Evolutionary conservation across 2,888 invertebrate species (phyloP), one percentile per base, ranked within the genome.

Genomic region (Cistogaster globosa): DNA sequence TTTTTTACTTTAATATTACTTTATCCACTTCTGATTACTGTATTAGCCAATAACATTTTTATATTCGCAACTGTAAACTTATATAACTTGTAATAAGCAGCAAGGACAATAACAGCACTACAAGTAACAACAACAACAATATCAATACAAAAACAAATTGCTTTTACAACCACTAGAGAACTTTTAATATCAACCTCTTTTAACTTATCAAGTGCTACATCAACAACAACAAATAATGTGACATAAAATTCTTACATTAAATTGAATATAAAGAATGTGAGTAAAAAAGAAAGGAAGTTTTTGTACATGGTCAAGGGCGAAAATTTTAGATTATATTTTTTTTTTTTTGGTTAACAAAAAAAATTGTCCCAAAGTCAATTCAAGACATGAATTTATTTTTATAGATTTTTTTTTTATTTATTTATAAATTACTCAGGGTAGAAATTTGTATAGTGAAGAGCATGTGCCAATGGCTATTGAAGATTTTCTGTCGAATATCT

Each of bases 121-220:
- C 1, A 4, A 4, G 1, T 26, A 26, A 32, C 12, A 77, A 32
- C 12, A 77, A 32, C 36, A 65, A 42, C 20, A 71, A 65, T 45
- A 53, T n/a, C 26, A 48, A 57, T 14, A 67, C 4, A 38, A 38
- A 38, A 9, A 38, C 75, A 76, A 77, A 57, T 80, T 72, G 65
- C 80, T 55, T 77, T 72, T 72, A 68, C 51, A 57, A 68, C 62
- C 80, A 77, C 84, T 77, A 77, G 76, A 77, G 76, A 57, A 80
- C 77, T 68, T 81, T 81, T 68, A 68, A 76, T 76, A 58, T 62
- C 72, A 84, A 67, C 51, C 74, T 57, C 26, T 71, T 48, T 51
- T 65, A 72, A 80, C 63, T 36, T 58, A 80, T 74, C 62, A 69
- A 69, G 55, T 48, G 22, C 7, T 58, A 32, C 16, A 71, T 3